Conservation (phyloP, 2,113 vertebrate genomes). For the Pavo muticus region DNA sequence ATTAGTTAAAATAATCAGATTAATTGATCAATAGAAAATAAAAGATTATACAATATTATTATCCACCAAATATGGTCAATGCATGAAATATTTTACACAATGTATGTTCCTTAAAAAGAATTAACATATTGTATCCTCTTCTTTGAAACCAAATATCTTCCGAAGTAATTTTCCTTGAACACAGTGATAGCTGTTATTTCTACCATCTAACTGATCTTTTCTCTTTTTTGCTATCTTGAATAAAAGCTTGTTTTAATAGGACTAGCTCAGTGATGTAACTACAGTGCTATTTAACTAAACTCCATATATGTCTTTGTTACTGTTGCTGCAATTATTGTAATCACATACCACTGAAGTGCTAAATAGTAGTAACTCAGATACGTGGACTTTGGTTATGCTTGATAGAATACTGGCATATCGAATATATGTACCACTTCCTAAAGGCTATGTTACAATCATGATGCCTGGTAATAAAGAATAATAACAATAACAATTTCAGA, state of each 20-base stretch:
- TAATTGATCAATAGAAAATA: conserved; percentile 9
- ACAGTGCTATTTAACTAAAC: conserved; percentile 54
- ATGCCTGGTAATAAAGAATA: conserved; percentile 59
- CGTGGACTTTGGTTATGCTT: conserved; percentile 71
- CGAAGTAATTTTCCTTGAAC: conserved; percentile 32
- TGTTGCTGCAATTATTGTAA: conserved; percentile 47
- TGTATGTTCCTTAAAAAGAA: conserved; percentile 22
- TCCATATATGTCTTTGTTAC: neutral
- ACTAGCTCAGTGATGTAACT: conserved; percentile 61
- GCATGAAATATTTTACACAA: conserved; percentile 48
- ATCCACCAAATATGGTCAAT: conserved; percentile 33
- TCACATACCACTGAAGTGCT: conserved; percentile 64
- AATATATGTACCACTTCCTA: conserved; percentile 65
- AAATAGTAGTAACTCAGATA: conserved; percentile 61
- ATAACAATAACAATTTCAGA: conserved; percentile 24
- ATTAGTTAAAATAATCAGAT: conserved; percentile 22
- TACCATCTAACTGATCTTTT: neutral
- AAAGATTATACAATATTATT: conserved; percentile 37
- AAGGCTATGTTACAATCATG: conserved; percentile 70
- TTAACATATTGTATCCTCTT: conserved; percentile 13
- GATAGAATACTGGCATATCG: conserved; percentile 62
- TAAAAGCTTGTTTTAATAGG: conserved; percentile 44
- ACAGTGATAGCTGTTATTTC: conserved; percentile 41
- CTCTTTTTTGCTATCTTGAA: conserved; percentile 2
- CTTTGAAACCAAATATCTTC: conserved; percentile 26